These are phyloP conservation scores for Macrochelys suwanniensis DNA, from an alignment of 2,797 vertebrate genomes.

Conservation along the genomic window DNA sequence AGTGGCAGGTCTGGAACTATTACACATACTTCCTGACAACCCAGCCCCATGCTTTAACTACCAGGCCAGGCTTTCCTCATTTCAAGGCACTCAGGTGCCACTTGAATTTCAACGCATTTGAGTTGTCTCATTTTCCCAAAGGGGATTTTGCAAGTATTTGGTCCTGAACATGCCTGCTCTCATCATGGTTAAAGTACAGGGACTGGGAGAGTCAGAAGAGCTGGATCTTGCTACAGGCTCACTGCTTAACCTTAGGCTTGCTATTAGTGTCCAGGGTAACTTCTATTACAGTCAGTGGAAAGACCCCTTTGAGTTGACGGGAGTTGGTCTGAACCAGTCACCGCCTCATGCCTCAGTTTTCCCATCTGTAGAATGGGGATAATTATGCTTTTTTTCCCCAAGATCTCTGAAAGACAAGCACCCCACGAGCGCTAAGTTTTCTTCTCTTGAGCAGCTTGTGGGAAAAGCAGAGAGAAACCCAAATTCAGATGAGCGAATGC, in stretches of 20 bases:
- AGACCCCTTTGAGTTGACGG: background rate
- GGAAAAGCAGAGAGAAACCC: background rate
- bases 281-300: background rate
- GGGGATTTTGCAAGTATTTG: background rate
- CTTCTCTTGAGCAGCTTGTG: background rate
- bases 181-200: background rate
- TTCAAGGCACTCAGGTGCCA: background rate
- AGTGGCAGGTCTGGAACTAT: background rate
- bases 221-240: background rate
- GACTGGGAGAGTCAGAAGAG: background rate
- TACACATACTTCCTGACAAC: background rate
- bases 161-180: background rate
- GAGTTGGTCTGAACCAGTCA: background rate
- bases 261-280: background rate
- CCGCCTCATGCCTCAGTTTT: slow-evolving; percentile 29
- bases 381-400: background rate
- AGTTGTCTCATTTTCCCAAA: background rate
- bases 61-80: background rate
- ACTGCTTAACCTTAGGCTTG: background rate
- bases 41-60: background rate
- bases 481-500: background rate
- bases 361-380: accelerated
- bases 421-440: background rate
- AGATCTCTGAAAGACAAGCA: background rate
- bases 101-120: background rate